Evolutionary conservation across 2,113 vertebrate species (phyloP).

Genomic region (Catharus bicknelli): DNA sequence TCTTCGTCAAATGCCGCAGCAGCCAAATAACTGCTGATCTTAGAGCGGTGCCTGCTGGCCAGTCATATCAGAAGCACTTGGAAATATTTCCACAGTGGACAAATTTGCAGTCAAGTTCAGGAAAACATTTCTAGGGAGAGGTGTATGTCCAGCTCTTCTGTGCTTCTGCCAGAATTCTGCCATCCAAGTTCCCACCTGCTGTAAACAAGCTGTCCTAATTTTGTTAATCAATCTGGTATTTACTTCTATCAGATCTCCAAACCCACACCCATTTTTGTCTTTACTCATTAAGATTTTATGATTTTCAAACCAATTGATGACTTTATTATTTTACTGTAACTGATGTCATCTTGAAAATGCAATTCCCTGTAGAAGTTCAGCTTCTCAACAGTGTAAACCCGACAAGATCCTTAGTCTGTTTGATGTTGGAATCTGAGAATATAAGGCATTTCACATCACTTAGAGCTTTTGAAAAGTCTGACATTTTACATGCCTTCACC

Average conservation of each 20-base stretch:
- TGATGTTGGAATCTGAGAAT: neutral
- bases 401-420: neutral
- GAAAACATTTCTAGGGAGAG: neutral
- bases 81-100: neutral
- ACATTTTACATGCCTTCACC: neutral
- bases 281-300: neutral
- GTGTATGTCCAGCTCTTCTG: accelerated
- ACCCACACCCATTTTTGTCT: accelerated
- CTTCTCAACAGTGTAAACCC: neutral
- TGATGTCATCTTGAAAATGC: neutral
- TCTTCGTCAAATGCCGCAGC: neutral
- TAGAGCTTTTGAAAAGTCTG: neutral
- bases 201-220: neutral
- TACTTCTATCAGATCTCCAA: neutral
- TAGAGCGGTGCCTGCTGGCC: conserved; percentile 52
- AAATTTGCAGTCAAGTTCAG: neutral
- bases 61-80: neutral
- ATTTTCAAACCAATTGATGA: neutral
- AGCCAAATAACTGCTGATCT: neutral
- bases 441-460: neutral
- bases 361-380: neutral
- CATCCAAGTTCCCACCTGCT: neutral
- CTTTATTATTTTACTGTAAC: neutral
- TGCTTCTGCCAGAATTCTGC: neutral
- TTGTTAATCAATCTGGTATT: neutral